These are phyloP conservation scores for Ctenopoma kingsleyae DNA, from an alignment of 2,797 vertebrate species.

Conservation along the genomic window DNA sequence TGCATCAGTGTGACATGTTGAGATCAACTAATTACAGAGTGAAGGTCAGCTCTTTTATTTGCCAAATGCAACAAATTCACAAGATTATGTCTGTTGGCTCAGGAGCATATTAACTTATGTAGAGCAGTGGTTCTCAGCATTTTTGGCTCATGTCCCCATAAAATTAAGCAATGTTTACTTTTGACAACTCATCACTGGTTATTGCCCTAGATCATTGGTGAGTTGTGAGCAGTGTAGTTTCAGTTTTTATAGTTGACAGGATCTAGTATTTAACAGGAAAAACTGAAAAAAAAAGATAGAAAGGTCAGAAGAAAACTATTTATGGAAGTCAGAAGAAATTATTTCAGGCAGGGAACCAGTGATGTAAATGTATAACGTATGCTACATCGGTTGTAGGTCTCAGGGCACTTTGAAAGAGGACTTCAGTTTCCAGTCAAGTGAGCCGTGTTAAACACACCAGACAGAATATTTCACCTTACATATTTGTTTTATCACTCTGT, in stretches of 20 bases:
- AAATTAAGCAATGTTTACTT: conserved; percentile 10
- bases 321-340: background rate
- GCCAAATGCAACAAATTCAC: conserved; percentile 39
- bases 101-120: background rate
- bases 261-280: background rate
- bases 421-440: background rate
- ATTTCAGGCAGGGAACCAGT: background rate
- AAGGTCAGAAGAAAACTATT: background rate
- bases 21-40: conserved; percentile 47
- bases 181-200: background rate
- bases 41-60: conserved; percentile 14
- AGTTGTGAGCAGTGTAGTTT: background rate
- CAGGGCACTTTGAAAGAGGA: background rate
- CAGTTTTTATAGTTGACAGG: background rate
- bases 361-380: background rate
- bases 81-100: conserved; percentile 14
- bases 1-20: conserved; percentile 38
- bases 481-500: background rate
- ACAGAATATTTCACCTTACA: background rate
- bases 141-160: conserved; percentile 7
- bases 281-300: background rate
- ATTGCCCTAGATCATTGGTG: background rate
- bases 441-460: background rate
- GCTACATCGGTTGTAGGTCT: background rate
- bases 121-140: background rate